phyloP scores from a whole-genome alignment of 2,797 vertebrate species.

The Rhynchonycteris naso region DNA sequence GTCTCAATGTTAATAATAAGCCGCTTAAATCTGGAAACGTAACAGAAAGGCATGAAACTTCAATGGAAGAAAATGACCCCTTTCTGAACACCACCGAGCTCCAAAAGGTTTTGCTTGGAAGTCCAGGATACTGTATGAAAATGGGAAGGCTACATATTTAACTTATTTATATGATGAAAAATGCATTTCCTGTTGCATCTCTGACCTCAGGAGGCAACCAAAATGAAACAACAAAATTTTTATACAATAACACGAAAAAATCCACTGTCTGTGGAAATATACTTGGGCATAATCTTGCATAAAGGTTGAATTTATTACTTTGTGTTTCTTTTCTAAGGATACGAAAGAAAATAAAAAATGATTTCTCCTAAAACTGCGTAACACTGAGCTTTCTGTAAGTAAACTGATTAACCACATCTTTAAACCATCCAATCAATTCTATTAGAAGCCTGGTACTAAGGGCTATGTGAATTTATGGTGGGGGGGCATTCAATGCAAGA shows the following conservation, averaged over 20 bases:
- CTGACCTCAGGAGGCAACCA: slow-evolving; percentile 25
- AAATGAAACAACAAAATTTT: slow-evolving; percentile 46
- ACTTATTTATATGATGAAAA: slow-evolving; percentile 65
- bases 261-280: slow-evolving; percentile 15
- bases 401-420: not conserved
- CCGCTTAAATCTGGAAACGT: slow-evolving; percentile 57
- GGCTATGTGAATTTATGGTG: not conserved
- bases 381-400: not conserved
- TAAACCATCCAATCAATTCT: not conserved
- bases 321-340: not conserved
- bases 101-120: slow-evolving; percentile 54
- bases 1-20: slow-evolving; percentile 51
- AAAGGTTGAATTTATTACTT: not conserved
- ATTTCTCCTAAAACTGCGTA: slow-evolving; percentile 29
- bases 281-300: not conserved
- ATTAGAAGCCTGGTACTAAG: not conserved
- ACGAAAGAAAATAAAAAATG: slow-evolving; percentile 40
- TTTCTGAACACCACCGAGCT: slow-evolving; percentile 63
- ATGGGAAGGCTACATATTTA: not conserved
- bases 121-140: not conserved
- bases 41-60: slow-evolving; percentile 56
- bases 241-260: slow-evolving; percentile 5
- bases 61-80: slow-evolving; percentile 33
- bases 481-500: not conserved
- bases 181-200: slow-evolving; percentile 49